These are phyloP conservation scores for Buathra laborator DNA, from an alignment of 2,888 invertebrate genomes.

Conservation along the genomic window DNA sequence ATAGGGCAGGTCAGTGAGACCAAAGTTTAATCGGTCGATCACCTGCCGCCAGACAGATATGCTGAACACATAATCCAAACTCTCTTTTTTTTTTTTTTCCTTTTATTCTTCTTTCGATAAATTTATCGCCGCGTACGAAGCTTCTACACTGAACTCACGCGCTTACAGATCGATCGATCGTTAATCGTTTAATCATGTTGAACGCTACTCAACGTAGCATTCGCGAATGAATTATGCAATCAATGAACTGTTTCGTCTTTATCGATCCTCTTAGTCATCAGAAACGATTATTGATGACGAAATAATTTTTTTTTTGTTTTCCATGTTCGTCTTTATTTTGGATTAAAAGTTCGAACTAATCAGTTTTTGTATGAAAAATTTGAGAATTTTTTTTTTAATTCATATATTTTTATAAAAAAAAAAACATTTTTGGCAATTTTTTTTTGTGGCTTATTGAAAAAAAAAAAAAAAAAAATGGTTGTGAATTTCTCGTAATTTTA, in stretches of 20 bases:
- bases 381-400: no score
- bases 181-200: not conserved
- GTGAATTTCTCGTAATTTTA: no score
- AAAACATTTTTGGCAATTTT: no score
- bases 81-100: not conserved
- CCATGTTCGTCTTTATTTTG: not conserved
- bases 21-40: slow-evolving; percentile 78
- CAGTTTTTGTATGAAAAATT: no score
- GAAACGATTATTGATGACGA: not conserved
- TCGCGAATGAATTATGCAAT: no score
- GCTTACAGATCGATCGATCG: not conserved
- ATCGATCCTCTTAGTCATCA: no score
- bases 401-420: no score
- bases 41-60: slow-evolving; percentile 59
- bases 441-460: no score
- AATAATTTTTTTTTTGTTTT: not conserved
- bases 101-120: not conserved
- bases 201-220: not conserved
- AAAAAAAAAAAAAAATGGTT: no score
- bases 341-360: not conserved
- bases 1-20: slow-evolving; percentile 77
- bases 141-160: not conserved
- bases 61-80: not conserved
- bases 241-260: no score
- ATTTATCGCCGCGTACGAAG: not conserved